Conservation (phyloP, 2,888 invertebrate species). For the Orchesellides sinensis region DNA sequence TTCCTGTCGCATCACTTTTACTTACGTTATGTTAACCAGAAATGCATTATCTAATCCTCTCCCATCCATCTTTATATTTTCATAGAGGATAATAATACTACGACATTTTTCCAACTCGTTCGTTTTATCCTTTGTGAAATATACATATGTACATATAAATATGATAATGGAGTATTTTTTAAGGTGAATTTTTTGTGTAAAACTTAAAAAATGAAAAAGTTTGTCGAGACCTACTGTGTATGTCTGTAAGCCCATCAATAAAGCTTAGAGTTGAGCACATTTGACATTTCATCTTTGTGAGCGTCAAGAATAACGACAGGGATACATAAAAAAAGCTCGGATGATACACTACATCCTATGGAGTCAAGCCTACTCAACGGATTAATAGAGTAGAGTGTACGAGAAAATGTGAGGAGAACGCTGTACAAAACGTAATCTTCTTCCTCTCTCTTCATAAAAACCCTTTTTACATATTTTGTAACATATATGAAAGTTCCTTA, state of each 20-base stretch:
- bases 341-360: too few species aligned
- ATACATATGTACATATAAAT: background rate
- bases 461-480: too few species aligned
- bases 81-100: background rate
- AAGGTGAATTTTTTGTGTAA: background rate
- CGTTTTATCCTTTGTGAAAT: background rate
- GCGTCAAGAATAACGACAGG: too few species aligned
- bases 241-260: background rate
- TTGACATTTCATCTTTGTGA: too few species aligned
- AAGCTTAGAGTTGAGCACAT: too few species aligned
- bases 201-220: background rate
- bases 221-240: background rate
- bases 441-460: too few species aligned
- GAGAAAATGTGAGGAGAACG: too few species aligned
- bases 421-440: too few species aligned
- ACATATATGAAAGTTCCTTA: too few species aligned
- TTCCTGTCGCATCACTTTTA: background rate
- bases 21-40: background rate
- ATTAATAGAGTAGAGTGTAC: too few species aligned
- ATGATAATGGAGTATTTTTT: background rate
- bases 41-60: background rate
- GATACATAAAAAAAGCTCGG: too few species aligned
- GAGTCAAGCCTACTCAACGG: too few species aligned
- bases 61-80: conserved; percentile 8
- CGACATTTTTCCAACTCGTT: background rate